Conservation (phyloP, 2,888 invertebrate species). For the Zeuzera pyrina region DNA sequence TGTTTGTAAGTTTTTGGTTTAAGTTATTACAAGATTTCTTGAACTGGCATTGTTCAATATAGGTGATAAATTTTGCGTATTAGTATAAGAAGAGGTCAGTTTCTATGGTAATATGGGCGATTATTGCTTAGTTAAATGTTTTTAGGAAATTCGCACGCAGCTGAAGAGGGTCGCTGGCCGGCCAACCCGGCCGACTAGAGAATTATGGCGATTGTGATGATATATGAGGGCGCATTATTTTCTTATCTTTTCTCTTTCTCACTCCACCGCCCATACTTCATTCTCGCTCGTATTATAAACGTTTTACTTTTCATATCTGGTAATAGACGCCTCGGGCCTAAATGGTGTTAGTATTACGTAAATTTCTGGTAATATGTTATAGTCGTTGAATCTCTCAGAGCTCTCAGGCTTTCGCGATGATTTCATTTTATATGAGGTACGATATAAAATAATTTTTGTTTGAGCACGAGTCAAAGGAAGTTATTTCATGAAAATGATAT, state of each 20-base stretch:
- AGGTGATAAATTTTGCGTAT: background rate
- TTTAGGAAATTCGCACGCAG: conserved; percentile 43
- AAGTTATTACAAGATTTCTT: background rate
- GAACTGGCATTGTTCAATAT: background rate
- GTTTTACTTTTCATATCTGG: conserved; percentile 65
- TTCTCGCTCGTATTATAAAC: conserved; percentile 61
- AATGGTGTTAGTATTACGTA: conserved; percentile 57
- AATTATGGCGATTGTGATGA: conserved; percentile 70
- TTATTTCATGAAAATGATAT: conserved; percentile 45
- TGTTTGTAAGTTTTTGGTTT: background rate
- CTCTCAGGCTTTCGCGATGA: conserved; percentile 36
- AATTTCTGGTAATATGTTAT: conserved; percentile 55
- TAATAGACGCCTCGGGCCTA: conserved; percentile 48
- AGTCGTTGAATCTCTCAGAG: conserved; percentile 26
- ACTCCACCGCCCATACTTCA: conserved; percentile 67
- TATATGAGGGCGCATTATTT: conserved; percentile 71
- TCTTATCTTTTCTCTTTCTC: conserved; percentile 71
- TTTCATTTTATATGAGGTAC: conserved; percentile 36
- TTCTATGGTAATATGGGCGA: conserved; percentile 22
- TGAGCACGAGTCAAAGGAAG: conserved; percentile 39
- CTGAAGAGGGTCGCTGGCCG: conserved; percentile 63
- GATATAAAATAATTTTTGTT: conserved; percentile 50
- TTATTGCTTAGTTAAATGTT: conserved; percentile 56
- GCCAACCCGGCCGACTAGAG: conserved; percentile 44
- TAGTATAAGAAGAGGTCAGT: conserved; percentile 25